phyloP scores from a whole-genome alignment of 2,888 invertebrate species.

The Glaucopsyche alexis region DNA sequence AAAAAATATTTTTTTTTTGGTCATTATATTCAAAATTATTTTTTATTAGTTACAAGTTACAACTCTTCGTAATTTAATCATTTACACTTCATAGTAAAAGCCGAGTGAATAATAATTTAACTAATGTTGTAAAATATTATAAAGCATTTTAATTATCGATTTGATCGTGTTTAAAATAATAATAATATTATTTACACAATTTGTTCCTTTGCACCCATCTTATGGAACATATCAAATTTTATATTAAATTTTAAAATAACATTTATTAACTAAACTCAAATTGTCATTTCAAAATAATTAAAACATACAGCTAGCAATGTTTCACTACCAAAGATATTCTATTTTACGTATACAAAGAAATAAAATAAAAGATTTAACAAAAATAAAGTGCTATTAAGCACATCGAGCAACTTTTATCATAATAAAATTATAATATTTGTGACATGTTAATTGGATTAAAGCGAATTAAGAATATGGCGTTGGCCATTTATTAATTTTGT shows the following conservation, averaged over 20 bases:
- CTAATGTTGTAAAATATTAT: background rate
- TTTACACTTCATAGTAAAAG: too few relatives aligned
- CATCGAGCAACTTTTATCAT: background rate
- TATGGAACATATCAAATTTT: background rate
- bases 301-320: background rate
- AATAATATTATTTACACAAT: background rate
- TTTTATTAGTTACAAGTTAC: background rate
- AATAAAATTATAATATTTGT: background rate
- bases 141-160: background rate
- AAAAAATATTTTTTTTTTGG: background rate
- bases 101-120: too few relatives aligned
- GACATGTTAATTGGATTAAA: constrained; percentile 6
- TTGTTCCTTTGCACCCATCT: background rate
- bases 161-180: constrained; percentile 2
- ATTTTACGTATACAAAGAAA: constrained; percentile 4
- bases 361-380: background rate
- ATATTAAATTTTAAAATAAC: background rate
- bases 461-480: background rate
- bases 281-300: background rate
- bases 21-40: background rate
- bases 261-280: background rate
- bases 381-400: background rate
- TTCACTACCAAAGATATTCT: background rate
- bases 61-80: too few relatives aligned
- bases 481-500: constrained; percentile 15